A percentile compares a stretch with the other conserved stretches of the same genome.
Evolutionary conservation across 2,113 vertebrate species (phyloP).

Genomic region (Aegotheles bennettii): DNA sequence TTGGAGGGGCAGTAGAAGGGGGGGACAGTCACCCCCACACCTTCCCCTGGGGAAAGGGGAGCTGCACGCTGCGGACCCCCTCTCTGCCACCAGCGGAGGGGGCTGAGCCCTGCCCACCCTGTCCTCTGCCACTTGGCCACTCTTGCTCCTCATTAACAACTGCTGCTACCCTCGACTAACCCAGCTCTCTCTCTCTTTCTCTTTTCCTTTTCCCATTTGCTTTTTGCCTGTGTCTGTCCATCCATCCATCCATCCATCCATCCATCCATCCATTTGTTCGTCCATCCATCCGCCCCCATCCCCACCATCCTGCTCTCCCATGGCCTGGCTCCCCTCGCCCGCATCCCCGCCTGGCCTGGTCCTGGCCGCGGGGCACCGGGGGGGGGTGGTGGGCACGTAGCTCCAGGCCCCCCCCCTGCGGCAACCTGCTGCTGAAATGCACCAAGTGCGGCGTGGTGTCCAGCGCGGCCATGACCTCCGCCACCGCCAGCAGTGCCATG

Average conservation of each 20-base stretch:
- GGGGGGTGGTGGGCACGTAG: conserved; percentile 7
- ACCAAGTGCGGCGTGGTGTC: conserved; percentile 96
- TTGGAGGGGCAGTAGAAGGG: not conserved
- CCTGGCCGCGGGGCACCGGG: not conserved
- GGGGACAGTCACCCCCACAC: not conserved
- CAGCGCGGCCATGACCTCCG: conserved; percentile 88
- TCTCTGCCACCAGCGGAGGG: not conserved
- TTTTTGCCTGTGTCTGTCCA: not conserved
- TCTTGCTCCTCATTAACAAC: not conserved
- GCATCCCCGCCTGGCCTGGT: conserved; percentile 53
- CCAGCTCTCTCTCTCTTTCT: conserved; percentile 40
- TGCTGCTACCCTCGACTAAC: conserved; percentile 56
- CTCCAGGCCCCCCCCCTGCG: conserved; percentile 76
- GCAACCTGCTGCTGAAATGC: conserved; percentile 94
- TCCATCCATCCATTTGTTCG: not conserved
- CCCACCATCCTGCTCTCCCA: not conserved
- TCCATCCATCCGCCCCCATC: not conserved
- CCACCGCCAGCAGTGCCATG: conserved; percentile 93
- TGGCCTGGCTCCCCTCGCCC: conserved; percentile 4
- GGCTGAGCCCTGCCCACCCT: not conserved
- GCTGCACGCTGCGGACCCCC: not conserved
- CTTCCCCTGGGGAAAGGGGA: not conserved
- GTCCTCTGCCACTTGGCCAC: not conserved
- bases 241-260: not conserved
- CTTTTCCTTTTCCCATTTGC: conserved; percentile 44